A percentile compares a stretch with the other conserved stretches of the same genome.
phyloP scores from a whole-genome alignment of 2,113 vertebrate genomes.

The Scomber japonicus region DNA sequence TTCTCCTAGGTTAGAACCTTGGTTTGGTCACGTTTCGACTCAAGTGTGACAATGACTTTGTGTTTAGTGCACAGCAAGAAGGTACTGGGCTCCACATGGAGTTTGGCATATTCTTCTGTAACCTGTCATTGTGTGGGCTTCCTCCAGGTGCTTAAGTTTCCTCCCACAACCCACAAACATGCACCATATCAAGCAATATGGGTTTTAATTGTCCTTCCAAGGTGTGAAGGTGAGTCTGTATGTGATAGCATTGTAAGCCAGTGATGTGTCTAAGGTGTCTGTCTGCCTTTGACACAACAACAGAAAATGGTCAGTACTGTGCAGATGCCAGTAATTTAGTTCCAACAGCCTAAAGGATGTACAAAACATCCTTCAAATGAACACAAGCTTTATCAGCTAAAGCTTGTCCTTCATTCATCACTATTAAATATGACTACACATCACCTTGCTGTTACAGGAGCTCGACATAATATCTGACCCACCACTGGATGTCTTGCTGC shows the following conservation, averaged over 20 bases:
- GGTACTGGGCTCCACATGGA: no score
- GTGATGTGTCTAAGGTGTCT: neutral
- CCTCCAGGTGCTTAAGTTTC: neutral
- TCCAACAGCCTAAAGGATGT: neutral
- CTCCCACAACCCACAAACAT: neutral
- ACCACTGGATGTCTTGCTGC: constrained; percentile 18
- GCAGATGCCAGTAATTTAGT: neutral
- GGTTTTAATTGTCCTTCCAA: neutral
- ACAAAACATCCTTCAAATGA: neutral
- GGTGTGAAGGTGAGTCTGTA: neutral
- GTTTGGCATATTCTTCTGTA: neutral
- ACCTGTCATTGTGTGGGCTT: neutral
- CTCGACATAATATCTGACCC: constrained; percentile 21
- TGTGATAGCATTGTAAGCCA: neutral
- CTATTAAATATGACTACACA: neutral
- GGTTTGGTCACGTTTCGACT: neutral
- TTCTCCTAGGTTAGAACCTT: neutral
- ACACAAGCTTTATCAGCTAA: neutral
- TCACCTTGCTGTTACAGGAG: neutral
- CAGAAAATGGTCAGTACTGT: neutral
- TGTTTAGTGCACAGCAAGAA: neutral
- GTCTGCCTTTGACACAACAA: neutral
- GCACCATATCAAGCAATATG: neutral
- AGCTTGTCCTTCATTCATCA: neutral
- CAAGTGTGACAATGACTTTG: neutral